These are phyloP conservation scores for Staurois parvus DNA, from an alignment of 2,797 vertebrate genomes.

Conservation along the genomic window DNA sequence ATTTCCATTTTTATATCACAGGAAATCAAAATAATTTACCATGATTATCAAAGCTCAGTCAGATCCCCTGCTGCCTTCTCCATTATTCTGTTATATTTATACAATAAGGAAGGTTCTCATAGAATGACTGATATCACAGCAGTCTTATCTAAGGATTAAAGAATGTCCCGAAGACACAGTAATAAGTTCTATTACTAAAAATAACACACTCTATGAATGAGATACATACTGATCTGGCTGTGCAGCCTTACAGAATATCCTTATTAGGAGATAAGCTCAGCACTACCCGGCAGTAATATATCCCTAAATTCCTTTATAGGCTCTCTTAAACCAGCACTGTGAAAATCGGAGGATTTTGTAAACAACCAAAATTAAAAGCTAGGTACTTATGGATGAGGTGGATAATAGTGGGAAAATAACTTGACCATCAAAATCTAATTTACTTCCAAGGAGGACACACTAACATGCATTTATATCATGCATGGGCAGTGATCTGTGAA, in stretches of 20 bases:
- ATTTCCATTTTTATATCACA: neutral
- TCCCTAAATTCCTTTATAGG: neutral
- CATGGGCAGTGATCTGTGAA: neutral
- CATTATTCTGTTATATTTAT: neutral
- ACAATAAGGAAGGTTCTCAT: neutral
- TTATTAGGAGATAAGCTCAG: conserved; percentile 9
- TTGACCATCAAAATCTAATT: neutral
- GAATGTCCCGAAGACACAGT: neutral
- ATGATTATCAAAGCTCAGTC: conserved; percentile 10
- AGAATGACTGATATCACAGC: conserved; percentile 9
- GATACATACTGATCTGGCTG: neutral
- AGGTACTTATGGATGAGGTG: neutral
- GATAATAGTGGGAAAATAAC: neutral
- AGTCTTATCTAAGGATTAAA: neutral
- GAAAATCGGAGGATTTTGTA: neutral
- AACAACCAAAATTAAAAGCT: neutral
- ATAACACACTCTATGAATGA: conserved; percentile 6
- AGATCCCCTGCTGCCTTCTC: neutral
- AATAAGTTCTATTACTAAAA: conserved; percentile 16
- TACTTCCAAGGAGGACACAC: neutral
- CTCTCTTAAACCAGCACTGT: neutral
- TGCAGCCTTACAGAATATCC: conserved; percentile 2
- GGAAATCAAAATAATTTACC: conserved; percentile 18
- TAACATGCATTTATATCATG: neutral
- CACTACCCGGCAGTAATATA: neutral